Evolutionary conservation across 2,888 invertebrate species (phyloP).

Genomic region (Agonopterix heracliana): DNA sequence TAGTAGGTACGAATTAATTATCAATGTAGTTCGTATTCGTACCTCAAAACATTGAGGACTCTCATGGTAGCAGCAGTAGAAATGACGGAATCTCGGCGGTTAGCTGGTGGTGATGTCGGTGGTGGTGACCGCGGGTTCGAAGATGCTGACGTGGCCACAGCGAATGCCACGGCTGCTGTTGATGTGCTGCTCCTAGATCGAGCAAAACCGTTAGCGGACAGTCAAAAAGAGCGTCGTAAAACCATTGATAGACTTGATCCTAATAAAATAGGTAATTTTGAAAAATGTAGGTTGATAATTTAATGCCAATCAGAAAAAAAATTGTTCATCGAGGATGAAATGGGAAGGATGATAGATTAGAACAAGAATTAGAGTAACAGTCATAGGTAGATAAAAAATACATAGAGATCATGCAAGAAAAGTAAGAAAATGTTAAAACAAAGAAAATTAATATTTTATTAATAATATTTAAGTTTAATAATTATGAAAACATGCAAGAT

Average conservation of each 20-base stretch:
- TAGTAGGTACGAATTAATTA: too few relatives aligned
- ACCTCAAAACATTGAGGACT: conserved; percentile 88
- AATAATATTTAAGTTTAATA: too few relatives aligned
- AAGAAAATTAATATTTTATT: too few relatives aligned
- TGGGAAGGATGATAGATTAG: too few relatives aligned
- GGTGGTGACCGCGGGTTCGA: conserved; percentile 86
- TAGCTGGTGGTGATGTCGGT: conserved; percentile 66
- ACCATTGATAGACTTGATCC: too few relatives aligned
- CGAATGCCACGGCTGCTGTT: conserved; percentile 92
- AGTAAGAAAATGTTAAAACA: too few relatives aligned
- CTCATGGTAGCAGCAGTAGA: conserved; percentile 96
- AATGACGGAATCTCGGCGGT: conserved; percentile 82
- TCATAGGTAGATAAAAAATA: too few relatives aligned
- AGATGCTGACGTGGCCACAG: conserved; percentile 92
- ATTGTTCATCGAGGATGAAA: not conserved
- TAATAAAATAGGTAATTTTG: too few relatives aligned
- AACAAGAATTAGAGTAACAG: too few relatives aligned
- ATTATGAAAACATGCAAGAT: too few relatives aligned
- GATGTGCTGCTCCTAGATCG: conserved; percentile 86
- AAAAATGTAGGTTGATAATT: not conserved
- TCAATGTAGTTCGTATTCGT: conserved; percentile 22
- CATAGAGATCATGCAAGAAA: too few relatives aligned
- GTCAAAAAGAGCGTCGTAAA: not conserved
- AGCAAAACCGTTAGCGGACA: conserved; percentile 6
- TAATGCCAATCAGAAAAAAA: conserved; percentile 2